These are phyloP conservation scores for Aplocera efformata DNA, from an alignment of 2,888 invertebrate species.

Conservation along the genomic window DNA sequence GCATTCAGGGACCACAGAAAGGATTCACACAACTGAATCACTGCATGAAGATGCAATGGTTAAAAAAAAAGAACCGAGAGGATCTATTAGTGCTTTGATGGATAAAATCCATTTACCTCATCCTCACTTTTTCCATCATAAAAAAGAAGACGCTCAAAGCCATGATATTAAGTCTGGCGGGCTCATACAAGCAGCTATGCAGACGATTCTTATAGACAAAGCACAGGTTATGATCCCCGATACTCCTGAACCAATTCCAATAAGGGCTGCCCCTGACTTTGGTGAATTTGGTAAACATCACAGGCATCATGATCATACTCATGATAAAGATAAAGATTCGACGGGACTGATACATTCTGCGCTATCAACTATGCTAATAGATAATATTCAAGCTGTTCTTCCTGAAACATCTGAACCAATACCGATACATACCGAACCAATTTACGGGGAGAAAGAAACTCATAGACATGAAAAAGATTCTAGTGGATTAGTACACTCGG, in stretches of 20 bases:
- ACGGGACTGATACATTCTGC: conserved; percentile 64
- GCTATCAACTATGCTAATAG: conserved; percentile 73
- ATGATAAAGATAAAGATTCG: conserved; percentile 25
- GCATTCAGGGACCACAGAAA: conserved; percentile 13
- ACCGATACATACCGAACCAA: conserved; percentile 13
- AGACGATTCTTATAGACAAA: conserved; percentile 76
- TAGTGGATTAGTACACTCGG: conserved; percentile 35
- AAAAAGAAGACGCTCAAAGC: conserved; percentile 12
- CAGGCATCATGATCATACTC: conserved; percentile 6
- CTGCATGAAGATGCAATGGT: conserved; percentile 12
- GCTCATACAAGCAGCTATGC: conserved; percentile 71
- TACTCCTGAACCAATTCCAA: conserved; percentile 39
- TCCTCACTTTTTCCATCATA: conserved; percentile 17
- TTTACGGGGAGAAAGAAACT: conserved; percentile 23
- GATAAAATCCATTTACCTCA: conserved; percentile 18
- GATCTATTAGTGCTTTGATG: conserved; percentile 18
- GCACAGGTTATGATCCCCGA: conserved; percentile 60
- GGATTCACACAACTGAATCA: conserved; percentile 6
- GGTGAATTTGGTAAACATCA: conserved; percentile 28
- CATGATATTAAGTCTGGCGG: conserved; percentile 47
- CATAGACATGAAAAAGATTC: conserved; percentile 18
- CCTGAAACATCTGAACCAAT: conserved; percentile 22
- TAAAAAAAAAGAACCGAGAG: conserved; percentile 16
- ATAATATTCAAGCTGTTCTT: conserved; percentile 58
- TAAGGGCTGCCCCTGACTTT: conserved; percentile 25